Evolutionary conservation across 2,797 vertebrate genomes (phyloP).

Genomic region (Pagetopsis macropterus): DNA sequence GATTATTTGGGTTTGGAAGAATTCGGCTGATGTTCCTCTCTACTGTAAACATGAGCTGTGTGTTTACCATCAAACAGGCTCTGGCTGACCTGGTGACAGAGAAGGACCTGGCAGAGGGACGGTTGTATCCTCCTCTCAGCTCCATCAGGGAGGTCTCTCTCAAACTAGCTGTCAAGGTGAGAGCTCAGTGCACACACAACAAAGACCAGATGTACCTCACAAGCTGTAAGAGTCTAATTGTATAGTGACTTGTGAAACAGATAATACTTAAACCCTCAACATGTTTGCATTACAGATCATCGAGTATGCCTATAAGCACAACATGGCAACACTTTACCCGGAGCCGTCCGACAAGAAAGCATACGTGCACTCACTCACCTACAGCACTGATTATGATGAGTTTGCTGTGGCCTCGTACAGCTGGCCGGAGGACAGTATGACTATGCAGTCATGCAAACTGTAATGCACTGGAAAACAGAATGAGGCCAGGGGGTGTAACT

Average conservation of each 20-base stretch:
- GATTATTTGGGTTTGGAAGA: too few relatives aligned
- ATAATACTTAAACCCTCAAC: background rate
- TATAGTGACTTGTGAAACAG: background rate
- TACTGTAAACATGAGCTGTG: background rate
- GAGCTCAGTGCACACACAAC: constrained; percentile 1
- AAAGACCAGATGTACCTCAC: background rate
- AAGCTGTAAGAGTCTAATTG: background rate
- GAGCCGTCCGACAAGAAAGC: constrained; percentile 91
- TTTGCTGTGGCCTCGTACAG: constrained; percentile 88
- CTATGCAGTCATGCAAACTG: constrained; percentile 88
- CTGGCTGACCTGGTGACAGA: constrained; percentile 92
- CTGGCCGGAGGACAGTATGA: constrained; percentile 90
- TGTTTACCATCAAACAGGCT: constrained; percentile 74
- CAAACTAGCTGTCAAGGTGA: constrained; percentile 92
- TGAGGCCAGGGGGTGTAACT: constrained; percentile 1
- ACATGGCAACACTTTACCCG: constrained; percentile 87
- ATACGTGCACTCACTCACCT: constrained; percentile 87
- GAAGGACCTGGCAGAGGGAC: constrained; percentile 90
- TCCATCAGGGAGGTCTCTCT: constrained; percentile 90
- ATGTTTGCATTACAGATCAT: constrained; percentile 83
- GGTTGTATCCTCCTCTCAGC: constrained; percentile 93
- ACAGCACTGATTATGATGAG: constrained; percentile 89
- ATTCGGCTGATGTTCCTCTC: too few relatives aligned
- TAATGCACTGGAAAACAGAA: constrained; percentile 47
- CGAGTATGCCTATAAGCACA: constrained; percentile 89